Evolutionary conservation across 2,797 vertebrate species (phyloP), one percentile per base, ranked within the genome.

Genomic region (Propithecus perrieri): DNA sequence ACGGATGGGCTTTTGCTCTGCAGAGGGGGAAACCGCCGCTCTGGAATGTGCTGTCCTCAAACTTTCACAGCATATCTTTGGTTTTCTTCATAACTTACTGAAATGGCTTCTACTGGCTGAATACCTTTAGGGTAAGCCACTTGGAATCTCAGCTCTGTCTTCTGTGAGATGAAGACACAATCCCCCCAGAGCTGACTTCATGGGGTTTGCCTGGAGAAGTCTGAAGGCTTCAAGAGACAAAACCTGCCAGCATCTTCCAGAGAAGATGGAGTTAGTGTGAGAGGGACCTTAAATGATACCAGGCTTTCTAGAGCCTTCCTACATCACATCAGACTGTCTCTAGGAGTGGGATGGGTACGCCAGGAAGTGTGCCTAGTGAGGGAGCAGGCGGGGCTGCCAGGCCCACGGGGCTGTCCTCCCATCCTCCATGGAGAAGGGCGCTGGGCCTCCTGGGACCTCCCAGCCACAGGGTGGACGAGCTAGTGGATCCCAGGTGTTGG

Each of bases 51-150:
- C 78, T 57, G 26, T 53, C 30, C 78, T 83, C 78, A 35, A 4
- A 28, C 24, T 35, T 83, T 2, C 76, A 30, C 4, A 8, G 72
- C 75, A 6, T 41, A 11, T 5, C 53, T 81, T 74, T 59, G 89
- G 59, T 91, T 90, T 97, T 71, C 91, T 59, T 83, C 81, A 8
- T 63, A n/a, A 59, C 84, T 83, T 89, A 7, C 94, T 74, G 20
- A 79, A 91, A 86, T 35, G 76, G 53, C 55, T 35, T 75, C 94
- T 87, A 24, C 91, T 65, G 46, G 13, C 41, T 33, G 53, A 46
- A 5, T 6, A 1, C 61, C 69, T 71, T 35, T 15, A 30, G 83
- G 85, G 81, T 41, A 53, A 96, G 71, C 91, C n/a, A 4, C 75
- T 48, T 30, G 9, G 71, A 86, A 85, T 30, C 67, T n/a, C 74